Conservation (phyloP, 2,113 vertebrate species). For the Malurus cyaneus region DNA sequence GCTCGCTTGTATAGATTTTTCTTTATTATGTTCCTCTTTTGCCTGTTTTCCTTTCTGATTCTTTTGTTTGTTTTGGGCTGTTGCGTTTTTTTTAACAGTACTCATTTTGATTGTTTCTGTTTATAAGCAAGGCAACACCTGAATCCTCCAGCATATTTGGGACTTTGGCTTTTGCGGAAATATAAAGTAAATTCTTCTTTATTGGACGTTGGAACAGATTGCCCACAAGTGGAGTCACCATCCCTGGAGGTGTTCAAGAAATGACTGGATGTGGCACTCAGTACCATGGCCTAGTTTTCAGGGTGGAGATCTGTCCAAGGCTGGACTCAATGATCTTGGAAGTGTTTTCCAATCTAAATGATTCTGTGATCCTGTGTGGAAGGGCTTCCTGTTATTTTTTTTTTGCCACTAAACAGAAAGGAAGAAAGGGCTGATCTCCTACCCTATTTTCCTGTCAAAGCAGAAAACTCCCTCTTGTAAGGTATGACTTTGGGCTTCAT, state of each 20-base stretch:
- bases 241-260: not conserved
- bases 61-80: not conserved
- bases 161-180: not conserved
- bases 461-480: not conserved
- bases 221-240: not conserved
- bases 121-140: not conserved
- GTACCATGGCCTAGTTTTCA: not conserved
- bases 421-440: not conserved
- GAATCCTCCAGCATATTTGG: not conserved
- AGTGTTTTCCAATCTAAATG: not conserved
- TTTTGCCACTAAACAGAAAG: not conserved
- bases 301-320: not conserved
- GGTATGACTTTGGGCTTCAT: not conserved
- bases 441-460: not conserved
- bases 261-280: not conserved
- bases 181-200: not conserved
- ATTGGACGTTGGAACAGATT: not conserved
- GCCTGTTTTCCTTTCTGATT: not conserved
- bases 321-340: not conserved
- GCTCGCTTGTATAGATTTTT: not conserved
- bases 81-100: not conserved
- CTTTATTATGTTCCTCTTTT: not conserved
- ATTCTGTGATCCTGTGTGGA: not conserved
- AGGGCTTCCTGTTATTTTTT: not conserved
- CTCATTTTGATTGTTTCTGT: not conserved